These are phyloP conservation scores for Temnothorax nylanderi DNA, from an alignment of 1,140 invertebrate species.

Conservation along the genomic window DNA sequence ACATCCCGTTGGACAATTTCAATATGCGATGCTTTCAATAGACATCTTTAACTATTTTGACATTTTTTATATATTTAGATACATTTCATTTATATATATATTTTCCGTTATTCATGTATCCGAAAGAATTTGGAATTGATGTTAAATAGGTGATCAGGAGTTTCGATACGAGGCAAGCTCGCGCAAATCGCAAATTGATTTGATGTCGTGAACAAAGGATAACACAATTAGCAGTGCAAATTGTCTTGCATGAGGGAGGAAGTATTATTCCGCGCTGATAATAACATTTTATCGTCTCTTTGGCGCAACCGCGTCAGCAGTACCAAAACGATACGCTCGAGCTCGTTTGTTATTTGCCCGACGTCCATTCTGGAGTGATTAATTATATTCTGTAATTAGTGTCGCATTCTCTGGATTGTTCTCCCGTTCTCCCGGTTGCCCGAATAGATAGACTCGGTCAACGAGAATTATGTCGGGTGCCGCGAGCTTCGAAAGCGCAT, in stretches of 20 bases:
- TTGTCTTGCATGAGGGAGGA: neutral
- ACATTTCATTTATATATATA: neutral
- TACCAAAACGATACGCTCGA: conserved; percentile 11
- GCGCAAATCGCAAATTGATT: conserved; percentile 9
- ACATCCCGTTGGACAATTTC: neutral
- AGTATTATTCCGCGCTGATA: conserved; percentile 28
- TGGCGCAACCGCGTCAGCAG: conserved; percentile 13
- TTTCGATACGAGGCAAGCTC: neutral
- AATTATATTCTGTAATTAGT: conserved; percentile 52
- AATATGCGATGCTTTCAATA: neutral
- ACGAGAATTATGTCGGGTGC: conserved; percentile 5
- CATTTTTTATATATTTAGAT: neutral
- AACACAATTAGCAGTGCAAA: conserved; percentile 28
- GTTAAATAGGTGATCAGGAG: neutral
- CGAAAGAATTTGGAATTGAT: neutral
- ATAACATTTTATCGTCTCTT: conserved; percentile 40
- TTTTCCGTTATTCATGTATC: neutral
- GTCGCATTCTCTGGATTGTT: conserved; percentile 32
- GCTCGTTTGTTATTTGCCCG: conserved; percentile 26
- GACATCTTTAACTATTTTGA: neutral
- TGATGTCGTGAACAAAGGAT: neutral
- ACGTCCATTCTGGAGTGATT: conserved; percentile 15
- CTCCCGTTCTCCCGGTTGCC: neutral
- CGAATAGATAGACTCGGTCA: neutral
- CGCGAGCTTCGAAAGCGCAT: neutral